These are phyloP conservation scores for Rhadinocentrus ornatus DNA, from an alignment of 2,797 vertebrate genomes.

Conservation along the genomic window DNA sequence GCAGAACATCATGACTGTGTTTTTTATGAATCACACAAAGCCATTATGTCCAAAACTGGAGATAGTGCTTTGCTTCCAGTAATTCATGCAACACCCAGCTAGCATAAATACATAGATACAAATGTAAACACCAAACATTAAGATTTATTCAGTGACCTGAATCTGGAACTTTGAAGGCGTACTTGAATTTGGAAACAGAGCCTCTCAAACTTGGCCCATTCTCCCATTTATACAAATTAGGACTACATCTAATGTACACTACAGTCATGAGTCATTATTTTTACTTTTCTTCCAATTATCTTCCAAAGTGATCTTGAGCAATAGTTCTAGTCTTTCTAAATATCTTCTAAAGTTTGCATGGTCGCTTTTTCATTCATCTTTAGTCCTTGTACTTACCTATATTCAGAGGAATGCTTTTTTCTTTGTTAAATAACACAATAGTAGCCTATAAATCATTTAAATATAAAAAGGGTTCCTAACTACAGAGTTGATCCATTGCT, in stretches of 20 bases:
- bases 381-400: background rate
- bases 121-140: background rate
- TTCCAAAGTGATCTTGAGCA: background rate
- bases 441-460: too few species aligned
- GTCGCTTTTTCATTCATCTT: background rate
- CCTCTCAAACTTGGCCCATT: background rate
- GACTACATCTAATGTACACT: background rate
- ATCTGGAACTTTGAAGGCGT: background rate
- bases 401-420: background rate
- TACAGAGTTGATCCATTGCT: too few species aligned
- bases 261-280: background rate
- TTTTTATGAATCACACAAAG: background rate
- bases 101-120: too few species aligned
- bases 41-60: background rate
- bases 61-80: background rate
- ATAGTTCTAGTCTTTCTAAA: background rate
- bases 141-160: background rate
- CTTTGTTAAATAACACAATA: background rate
- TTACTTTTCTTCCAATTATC: background rate
- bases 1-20: background rate
- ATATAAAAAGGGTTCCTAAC: too few species aligned
- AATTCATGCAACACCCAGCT: background rate
- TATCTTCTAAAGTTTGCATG: too few species aligned
- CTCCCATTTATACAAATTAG: background rate
- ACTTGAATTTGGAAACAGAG: background rate